Evolutionary conservation across 2,888 invertebrate species (phyloP).

Genomic region (Lymantria monacha): DNA sequence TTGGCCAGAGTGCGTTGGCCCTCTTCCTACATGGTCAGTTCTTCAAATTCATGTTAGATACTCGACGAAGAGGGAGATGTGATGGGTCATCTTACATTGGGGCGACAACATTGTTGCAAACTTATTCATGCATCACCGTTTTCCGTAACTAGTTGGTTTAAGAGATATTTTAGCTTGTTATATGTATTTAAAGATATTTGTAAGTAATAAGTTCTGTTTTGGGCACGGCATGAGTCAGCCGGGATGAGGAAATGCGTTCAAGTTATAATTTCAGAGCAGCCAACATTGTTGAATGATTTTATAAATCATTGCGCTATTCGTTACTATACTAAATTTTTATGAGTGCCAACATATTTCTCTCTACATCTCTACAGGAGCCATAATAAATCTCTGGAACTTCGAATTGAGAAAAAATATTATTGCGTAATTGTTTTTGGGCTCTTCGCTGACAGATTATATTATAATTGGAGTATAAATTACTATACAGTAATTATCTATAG

Average conservation of each 20-base stretch:
- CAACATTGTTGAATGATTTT: slow-evolving; percentile 74
- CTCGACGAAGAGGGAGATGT: slow-evolving; percentile 39
- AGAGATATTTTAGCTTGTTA: slow-evolving; percentile 31
- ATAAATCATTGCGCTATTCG: slow-evolving; percentile 58
- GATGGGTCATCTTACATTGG: slow-evolving; percentile 50
- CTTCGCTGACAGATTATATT: no score
- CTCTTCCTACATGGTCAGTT: slow-evolving; percentile 35
- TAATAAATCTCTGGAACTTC: background rate
- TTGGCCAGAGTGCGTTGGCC: slow-evolving; percentile 53
- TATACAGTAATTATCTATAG: no score
- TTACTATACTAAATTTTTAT: slow-evolving; percentile 42
- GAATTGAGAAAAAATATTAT: no score
- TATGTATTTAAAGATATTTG: slow-evolving; percentile 36
- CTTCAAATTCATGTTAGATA: slow-evolving; percentile 34
- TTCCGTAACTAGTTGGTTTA: slow-evolving; percentile 20
- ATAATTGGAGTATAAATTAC: no score
- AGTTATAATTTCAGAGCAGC: slow-evolving; percentile 75
- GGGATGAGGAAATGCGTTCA: slow-evolving; percentile 79
- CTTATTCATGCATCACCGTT: slow-evolving; percentile 25
- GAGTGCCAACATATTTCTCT: slow-evolving; percentile 33
- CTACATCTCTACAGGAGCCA: background rate
- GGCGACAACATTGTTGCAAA: slow-evolving; percentile 41
- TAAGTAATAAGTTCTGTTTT: slow-evolving; percentile 78
- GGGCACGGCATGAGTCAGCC: slow-evolving; percentile 73
- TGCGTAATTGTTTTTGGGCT: no score